Evolutionary conservation across 2,888 invertebrate genomes (phyloP), one percentile per base, ranked within the genome.

Genomic region (Colostygia pectinataria): DNA sequence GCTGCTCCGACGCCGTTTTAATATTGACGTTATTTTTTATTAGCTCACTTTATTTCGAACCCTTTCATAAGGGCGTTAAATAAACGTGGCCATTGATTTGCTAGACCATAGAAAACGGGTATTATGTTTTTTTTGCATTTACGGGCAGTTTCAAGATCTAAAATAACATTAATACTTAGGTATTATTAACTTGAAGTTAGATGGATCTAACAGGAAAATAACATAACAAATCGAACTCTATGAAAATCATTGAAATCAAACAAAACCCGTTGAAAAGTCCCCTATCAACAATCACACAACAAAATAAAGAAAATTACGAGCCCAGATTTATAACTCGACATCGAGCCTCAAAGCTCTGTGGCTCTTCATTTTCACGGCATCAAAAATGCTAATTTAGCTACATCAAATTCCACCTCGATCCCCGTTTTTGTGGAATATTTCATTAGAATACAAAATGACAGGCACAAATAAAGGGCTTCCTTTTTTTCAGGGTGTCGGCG

Each of bases 391-490:
- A 83, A 85, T 86, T 84, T 75, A 65, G 66, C 63, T 63, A 71
- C 77, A 79, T 78, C 71, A 80, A 77, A 77, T 68, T 73, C 69
- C 63, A 74, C 74, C 69, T 71, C 65, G 64, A 71, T 68, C 68
- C 67, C 65, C 66, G 69, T 77, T 80, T 77, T 71, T 75, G 75
- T 68, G 65, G 71, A 74, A 81, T 80, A 83, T 87, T 87, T 87
- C 79, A 86, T 87, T 84, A 84, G 83, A 86, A 79, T 71, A 77
- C 71, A 70, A 80, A 85, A 83, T 81, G 86, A 79, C 83, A 81
- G 77, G 75, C 79, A n/a, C n/a, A 74, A 82, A 84, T 83, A 81
- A 85, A 81, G 80, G 75, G 70, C 73, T 77, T 74, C 71, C 71
- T 76, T 82, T 83, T 80, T 77, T 73, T 72, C 70, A 73, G 74